Evolutionary conservation across 2,888 invertebrate genomes (phyloP).

Genomic region (Dichetophora obliterata): DNA sequence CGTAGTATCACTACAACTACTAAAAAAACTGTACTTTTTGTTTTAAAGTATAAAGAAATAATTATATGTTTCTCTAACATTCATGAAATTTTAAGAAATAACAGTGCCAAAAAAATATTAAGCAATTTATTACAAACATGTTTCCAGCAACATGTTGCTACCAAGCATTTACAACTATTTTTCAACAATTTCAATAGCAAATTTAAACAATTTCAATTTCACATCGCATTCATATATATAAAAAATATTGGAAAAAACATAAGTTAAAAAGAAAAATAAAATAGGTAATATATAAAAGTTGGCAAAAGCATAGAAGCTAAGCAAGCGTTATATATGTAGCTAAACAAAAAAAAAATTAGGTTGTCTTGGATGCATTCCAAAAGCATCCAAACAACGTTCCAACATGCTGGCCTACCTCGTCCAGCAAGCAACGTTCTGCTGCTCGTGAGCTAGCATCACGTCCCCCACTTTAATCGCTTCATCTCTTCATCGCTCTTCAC

Average conservation of each 20-base stretch:
- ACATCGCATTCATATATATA: conserved; percentile 27
- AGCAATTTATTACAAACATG: conserved; percentile 25
- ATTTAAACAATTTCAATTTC: conserved; percentile 28
- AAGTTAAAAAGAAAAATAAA: neutral
- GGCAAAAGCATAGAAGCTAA: conserved; percentile 15
- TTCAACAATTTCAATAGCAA: neutral
- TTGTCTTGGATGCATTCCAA: conserved; percentile 1
- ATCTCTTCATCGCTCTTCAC: too few species aligned
- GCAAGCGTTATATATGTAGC: neutral
- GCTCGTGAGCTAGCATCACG: neutral
- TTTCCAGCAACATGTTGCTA: conserved; percentile 29
- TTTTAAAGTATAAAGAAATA: too few species aligned
- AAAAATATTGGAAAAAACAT: conserved; percentile 39
- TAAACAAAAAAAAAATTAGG: neutral
- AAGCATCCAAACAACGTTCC: neutral
- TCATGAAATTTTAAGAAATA: too few species aligned
- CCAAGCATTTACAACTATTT: conserved; percentile 19
- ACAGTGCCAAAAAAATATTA: neutral
- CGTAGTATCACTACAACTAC: too few species aligned
- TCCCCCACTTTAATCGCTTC: neutral
- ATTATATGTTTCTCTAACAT: too few species aligned
- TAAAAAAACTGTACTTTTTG: too few species aligned
- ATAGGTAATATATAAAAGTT: conserved; percentile 26
- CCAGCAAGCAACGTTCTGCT: neutral
- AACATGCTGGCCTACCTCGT: conserved; percentile 2